Evolutionary conservation across 2,113 vertebrate genomes (phyloP).

Genomic region (Mungos mungo): DNA sequence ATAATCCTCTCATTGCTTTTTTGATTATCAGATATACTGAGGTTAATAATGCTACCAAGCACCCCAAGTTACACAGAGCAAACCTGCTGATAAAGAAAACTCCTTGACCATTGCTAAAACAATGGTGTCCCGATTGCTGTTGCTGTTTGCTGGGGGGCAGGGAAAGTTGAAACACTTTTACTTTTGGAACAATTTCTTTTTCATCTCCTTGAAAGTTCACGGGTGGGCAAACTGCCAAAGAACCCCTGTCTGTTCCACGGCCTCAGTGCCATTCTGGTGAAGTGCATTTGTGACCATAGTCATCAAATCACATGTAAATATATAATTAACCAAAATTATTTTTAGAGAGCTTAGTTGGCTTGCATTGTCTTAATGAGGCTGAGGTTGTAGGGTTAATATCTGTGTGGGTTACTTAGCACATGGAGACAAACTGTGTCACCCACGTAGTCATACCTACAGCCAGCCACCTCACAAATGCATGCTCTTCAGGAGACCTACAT

Average conservation of each 20-base stretch:
- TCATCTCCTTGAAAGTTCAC: not conserved
- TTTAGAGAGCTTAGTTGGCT: constrained; percentile 50
- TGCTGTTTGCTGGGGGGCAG: not conserved
- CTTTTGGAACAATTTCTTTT: constrained; percentile 36
- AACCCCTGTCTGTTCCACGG: not conserved
- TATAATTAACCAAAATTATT: constrained; percentile 34
- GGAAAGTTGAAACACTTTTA: constrained; percentile 27
- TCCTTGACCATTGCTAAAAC: constrained; percentile 17
- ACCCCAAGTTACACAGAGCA: constrained; percentile 26
- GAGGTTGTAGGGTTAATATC: constrained; percentile 1
- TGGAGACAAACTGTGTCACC: not conserved
- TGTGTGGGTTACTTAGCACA: not conserved
- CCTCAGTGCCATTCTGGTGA: not conserved
- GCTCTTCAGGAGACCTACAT: not conserved
- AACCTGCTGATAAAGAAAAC: constrained; percentile 34
- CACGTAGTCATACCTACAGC: not conserved
- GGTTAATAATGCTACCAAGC: constrained; percentile 48
- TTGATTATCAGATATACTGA: constrained; percentile 20
- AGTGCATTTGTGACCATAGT: constrained; percentile 1
- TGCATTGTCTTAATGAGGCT: not conserved
- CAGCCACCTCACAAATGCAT: not conserved
- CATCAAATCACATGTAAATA: constrained; percentile 50
- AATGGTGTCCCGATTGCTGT: not conserved
- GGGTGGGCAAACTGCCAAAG: not conserved
- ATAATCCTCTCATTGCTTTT: constrained; percentile 30